phyloP scores from a whole-genome alignment of 2,797 vertebrate species.

The Esox lucius region DNA sequence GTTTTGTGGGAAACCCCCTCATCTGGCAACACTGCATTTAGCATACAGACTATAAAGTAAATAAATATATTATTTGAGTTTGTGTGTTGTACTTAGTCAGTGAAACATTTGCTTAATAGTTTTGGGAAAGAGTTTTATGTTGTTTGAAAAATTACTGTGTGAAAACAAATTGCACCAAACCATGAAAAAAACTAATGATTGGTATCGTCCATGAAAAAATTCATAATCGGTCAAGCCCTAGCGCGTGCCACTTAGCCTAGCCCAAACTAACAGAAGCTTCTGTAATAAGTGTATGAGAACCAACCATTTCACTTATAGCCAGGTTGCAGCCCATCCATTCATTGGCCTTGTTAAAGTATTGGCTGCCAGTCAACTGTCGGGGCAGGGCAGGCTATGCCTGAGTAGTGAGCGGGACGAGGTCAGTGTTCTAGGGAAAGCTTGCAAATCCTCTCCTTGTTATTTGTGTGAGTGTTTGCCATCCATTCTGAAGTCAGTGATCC shows the following conservation, averaged over 20 bases:
- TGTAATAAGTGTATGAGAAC: constrained; percentile 39
- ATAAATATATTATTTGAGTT: no score
- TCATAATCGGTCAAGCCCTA: no score
- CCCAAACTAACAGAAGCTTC: constrained; percentile 38
- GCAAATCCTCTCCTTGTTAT: neutral
- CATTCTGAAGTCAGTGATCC: neutral
- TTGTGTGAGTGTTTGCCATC: neutral
- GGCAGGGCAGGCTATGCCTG: neutral
- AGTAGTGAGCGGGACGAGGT: neutral
- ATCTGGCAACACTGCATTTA: no score
- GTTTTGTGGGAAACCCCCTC: no score
- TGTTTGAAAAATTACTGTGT: no score
- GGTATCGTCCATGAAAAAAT: no score
- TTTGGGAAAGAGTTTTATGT: no score
- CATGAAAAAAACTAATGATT: no score
- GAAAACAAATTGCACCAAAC: no score
- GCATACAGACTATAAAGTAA: no score
- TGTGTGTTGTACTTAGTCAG: no score
- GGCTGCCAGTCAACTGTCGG: constrained; percentile 23
- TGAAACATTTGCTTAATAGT: no score
- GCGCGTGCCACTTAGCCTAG: neutral
- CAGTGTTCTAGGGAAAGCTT: neutral
- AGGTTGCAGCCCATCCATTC: constrained; percentile 24
- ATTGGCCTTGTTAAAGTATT: constrained; percentile 24
- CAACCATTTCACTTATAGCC: constrained; percentile 23